A percentile compares a stretch with the other conserved stretches of the same genome.
These are phyloP conservation scores for Mus musculus DNA, from an alignment of 2,113 vertebrate species.

Conservation along the genomic window DNA sequence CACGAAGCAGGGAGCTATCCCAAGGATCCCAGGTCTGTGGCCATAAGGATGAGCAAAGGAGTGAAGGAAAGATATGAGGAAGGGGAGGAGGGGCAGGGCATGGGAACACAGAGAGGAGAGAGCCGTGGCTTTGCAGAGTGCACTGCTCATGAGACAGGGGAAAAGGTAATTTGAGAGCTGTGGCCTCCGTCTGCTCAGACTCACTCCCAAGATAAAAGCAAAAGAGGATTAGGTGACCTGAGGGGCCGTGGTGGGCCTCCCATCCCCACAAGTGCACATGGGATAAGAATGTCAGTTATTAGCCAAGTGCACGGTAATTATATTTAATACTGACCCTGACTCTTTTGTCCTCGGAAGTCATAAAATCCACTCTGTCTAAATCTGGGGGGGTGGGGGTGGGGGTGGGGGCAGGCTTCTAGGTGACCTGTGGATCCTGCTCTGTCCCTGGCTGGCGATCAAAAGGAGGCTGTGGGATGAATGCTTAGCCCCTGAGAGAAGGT, in stretches of 20 bases:
- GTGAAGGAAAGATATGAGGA: not conserved
- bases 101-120: not conserved
- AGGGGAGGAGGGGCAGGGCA: not conserved
- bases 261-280: constrained; percentile 65
- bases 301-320: constrained; percentile 73
- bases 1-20: not conserved
- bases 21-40: not conserved
- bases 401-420: not conserved
- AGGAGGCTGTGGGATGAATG: fast-evolving
- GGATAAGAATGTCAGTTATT: constrained; percentile 75
- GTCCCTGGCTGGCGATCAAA: not conserved
- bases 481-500: not conserved
- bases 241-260: constrained; percentile 28
- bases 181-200: constrained; percentile 83
- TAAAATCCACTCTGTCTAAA: constrained; percentile 65
- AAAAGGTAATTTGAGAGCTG: constrained; percentile 79
- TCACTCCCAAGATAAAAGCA: constrained; percentile 79
- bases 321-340: constrained; percentile 72
- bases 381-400: not conserved
- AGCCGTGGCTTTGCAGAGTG: constrained; percentile 45
- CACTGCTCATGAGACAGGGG: constrained; percentile 48
- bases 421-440: not conserved
- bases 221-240: constrained; percentile 82
- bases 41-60: not conserved
- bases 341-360: constrained; percentile 67